Evolutionary conservation across 2,113 vertebrate species (phyloP).

Genomic region (Microcebus lehilahytsara): DNA sequence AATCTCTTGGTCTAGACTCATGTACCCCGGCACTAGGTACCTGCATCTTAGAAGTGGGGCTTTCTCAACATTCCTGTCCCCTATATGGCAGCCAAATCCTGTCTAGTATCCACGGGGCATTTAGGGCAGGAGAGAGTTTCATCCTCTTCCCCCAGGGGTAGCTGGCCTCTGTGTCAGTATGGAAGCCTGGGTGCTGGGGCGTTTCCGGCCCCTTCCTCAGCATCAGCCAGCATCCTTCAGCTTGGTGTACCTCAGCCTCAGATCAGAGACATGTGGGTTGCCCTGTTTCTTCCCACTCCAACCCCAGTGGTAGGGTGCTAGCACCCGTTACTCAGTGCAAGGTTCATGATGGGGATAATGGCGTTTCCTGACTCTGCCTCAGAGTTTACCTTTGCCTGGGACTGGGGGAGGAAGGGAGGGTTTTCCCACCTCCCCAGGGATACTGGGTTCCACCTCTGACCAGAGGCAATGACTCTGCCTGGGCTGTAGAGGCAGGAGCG

Average conservation of each 20-base stretch:
- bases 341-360: neutral
- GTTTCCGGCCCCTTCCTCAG: neutral
- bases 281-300: neutral
- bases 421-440: neutral
- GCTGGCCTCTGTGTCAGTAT: neutral
- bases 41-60: neutral
- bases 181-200: neutral
- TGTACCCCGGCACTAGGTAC: neutral
- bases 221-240: neutral
- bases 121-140: neutral
- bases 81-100: neutral
- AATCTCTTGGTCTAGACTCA: neutral
- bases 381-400: neutral
- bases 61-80: neutral
- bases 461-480: neutral
- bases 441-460: neutral
- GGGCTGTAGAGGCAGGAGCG: neutral
- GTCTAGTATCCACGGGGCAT: neutral
- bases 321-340: neutral
- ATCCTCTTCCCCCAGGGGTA: neutral
- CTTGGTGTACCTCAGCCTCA: neutral
- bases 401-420: neutral
- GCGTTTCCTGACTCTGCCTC: neutral
- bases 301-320: neutral
- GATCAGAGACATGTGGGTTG: neutral